Conservation (phyloP, 2,113 vertebrate species). For the Plecotus auritus region DNA sequence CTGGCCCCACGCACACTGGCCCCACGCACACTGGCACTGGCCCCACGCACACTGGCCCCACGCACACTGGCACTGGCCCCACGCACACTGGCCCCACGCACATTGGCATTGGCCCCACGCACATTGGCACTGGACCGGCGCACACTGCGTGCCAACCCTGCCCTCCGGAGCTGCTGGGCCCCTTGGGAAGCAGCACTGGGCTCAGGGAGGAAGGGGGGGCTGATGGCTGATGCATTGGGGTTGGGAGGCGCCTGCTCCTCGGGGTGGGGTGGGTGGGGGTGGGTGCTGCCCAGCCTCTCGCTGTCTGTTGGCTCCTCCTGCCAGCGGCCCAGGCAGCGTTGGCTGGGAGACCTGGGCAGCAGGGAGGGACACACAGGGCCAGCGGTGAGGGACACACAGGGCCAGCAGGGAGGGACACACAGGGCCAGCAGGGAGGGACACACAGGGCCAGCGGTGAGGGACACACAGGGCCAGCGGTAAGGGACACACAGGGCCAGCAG, state of each 20-base stretch:
- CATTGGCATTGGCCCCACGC: no score
- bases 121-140: not conserved
- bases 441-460: no score
- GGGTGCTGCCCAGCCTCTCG: not conserved
- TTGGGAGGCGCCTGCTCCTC: not conserved
- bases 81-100: no score
- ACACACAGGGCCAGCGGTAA: no score
- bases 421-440: no score
- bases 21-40: not conserved
- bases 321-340: accelerated
- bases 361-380: no score
- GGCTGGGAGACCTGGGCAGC: not conserved
- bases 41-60: no score
- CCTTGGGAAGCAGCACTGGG: not conserved
- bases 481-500: no score
- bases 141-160: not conserved
- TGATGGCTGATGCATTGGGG: not conserved
- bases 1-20: no score
- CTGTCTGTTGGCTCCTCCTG: not conserved
- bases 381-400: no score
- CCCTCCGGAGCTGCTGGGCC: not conserved
- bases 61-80: no score
- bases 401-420: no score
- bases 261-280: not conserved
- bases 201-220: not conserved